Evolutionary conservation across 2,797 vertebrate species (phyloP).

Genomic region (Pristis pectinata): DNA sequence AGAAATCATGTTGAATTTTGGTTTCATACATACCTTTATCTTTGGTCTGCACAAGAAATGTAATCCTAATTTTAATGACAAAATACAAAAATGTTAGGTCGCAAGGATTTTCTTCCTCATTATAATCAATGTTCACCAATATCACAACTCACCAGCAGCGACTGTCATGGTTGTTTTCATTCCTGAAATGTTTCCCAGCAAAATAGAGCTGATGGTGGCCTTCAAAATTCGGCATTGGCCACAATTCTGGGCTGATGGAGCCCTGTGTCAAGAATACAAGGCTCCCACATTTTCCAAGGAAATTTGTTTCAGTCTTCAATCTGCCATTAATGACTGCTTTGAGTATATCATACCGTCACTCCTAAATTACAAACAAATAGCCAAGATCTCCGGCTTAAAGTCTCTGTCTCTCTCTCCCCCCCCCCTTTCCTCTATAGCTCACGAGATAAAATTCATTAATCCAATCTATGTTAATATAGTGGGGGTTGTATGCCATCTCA

Average conservation of each 20-base stretch:
- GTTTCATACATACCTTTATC: background rate
- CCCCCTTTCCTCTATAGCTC: background rate
- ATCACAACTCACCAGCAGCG: background rate
- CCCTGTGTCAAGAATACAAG: background rate
- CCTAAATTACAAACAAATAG: background rate
- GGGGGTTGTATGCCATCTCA: background rate
- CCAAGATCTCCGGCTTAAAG: background rate
- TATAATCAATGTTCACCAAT: background rate
- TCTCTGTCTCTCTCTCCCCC: background rate
- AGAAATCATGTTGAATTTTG: conserved; percentile 19
- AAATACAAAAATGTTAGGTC: background rate
- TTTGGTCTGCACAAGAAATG: background rate
- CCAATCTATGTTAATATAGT: background rate
- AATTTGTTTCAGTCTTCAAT: background rate
- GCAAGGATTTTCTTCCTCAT: background rate
- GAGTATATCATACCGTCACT: background rate
- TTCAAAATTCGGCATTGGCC: background rate
- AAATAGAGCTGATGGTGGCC: conserved; percentile 1
- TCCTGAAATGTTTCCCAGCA: background rate
- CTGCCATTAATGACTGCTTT: background rate
- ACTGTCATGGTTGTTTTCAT: background rate
- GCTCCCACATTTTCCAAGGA: background rate
- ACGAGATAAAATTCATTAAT: background rate
- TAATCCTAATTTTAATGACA: background rate
- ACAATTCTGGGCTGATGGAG: background rate